Evolutionary conservation across 2,888 invertebrate species (phyloP), one percentile per base, ranked within the genome.

Genomic region (Phragmatobia fuliginosa): DNA sequence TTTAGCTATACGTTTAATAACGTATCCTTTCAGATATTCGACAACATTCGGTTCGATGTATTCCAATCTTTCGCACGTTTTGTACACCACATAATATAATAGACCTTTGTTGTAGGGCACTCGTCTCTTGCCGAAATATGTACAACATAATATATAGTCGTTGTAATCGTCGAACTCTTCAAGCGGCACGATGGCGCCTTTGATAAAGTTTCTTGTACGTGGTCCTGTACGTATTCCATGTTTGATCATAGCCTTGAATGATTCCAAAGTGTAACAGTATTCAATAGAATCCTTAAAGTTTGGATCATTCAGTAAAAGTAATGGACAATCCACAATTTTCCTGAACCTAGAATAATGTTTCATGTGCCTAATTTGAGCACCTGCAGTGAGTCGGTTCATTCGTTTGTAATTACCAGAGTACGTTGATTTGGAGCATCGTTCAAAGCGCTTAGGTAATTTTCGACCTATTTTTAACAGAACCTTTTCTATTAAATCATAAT

Each of bases 281-380:
- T 62, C 68, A 58, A 68, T 41, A 3, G 68, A 68, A 11, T 25
- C 56, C 2, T 80, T 85, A 6, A 88, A 60, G 18, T 45, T 36
- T 56, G 67, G 28, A 58, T 59, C 41, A 14, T 41, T 3, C 25
- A 68, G 6, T 16, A 68, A 68, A 18, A 41, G 38, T 25, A 68
- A 25, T 5, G 68, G 68, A 32, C 68, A 68, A 8, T 58, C 58
- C 16, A 62, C 45, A 10, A n/a, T 25, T 21, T 32, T 38, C 18
- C 62, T 58, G 45, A 68, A 68, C 16, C 38, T 38, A 58, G 38
- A 62, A 18, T 58, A 66, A 4, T 58, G 25, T 0, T 58, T 58
- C 16, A 38, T 38, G 18, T 14, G 16, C 4, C 33, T n/a, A n/a
- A 11, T n/a, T 18, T 7, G 25, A 25, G 45, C 31, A 21, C 21